Percentiles rank a stretch among this genome's conserved stretches.
Evolutionary conservation across 23 tunicate species (phyloP).

Genomic region (Botrylloides violaceus): DNA sequence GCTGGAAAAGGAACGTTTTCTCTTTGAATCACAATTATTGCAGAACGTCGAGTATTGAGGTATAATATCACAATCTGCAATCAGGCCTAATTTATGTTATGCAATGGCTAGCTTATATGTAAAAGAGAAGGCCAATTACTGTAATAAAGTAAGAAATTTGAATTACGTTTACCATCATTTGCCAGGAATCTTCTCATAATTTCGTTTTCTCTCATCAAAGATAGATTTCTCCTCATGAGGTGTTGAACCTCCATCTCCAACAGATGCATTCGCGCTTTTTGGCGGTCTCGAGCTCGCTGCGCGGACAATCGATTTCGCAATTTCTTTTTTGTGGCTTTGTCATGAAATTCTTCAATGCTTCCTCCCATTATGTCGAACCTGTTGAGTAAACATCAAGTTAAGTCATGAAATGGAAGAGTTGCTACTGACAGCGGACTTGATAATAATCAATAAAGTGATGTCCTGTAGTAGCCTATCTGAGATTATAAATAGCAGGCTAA

Average conservation of each 20-base stretch:
- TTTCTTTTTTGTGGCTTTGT: conserved; percentile 12
- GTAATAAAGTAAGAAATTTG: neutral
- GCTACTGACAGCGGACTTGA: too few species aligned
- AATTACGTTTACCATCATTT: neutral
- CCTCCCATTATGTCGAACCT: neutral
- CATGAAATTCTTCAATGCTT: neutral
- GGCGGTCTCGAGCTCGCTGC: conserved; percentile 26
- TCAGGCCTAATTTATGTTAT: too few species aligned
- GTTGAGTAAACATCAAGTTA: too few species aligned
- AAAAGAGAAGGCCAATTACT: too few species aligned
- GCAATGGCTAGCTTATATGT: too few species aligned
- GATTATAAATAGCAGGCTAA: too few species aligned
- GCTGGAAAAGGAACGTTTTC: too few species aligned
- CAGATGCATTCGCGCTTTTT: conserved; percentile 21
- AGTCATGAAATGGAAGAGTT: too few species aligned
- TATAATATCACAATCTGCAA: neutral
- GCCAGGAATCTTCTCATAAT: conserved; percentile 1
- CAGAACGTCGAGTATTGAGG: too few species aligned
- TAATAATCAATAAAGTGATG: too few species aligned
- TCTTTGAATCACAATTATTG: too few species aligned
- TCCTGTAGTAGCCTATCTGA: too few species aligned
- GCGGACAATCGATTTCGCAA: conserved; percentile 17
- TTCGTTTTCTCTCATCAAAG: conserved; percentile 10
- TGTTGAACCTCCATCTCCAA: conserved; percentile 14
- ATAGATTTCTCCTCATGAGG: conserved; percentile 2